Evolutionary conservation across 2,797 vertebrate genomes (phyloP).

Genomic region (Bovichtus diacanthus): DNA sequence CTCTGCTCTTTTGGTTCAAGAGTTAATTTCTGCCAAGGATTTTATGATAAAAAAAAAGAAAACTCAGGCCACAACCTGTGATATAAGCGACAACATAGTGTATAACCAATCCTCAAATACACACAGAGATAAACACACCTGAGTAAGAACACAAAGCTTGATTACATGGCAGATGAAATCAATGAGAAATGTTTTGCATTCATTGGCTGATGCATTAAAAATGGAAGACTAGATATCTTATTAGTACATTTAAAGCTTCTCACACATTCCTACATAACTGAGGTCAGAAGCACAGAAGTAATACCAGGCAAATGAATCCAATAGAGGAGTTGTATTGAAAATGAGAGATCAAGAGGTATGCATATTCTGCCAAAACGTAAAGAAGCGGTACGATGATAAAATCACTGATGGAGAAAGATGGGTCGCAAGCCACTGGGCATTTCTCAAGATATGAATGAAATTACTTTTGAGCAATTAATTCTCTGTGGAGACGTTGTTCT

Average conservation of each 20-base stretch:
- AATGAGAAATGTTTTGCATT: constrained; percentile 56
- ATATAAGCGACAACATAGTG: neutral
- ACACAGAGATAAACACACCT: neutral
- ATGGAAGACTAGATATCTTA: constrained; percentile 57
- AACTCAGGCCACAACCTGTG: neutral
- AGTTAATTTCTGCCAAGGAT: neutral
- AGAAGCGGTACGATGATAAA: constrained; percentile 44
- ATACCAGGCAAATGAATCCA: constrained; percentile 61
- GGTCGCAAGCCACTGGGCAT: constrained; percentile 37
- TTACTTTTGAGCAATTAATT: constrained; percentile 62
- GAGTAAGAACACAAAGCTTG: constrained; percentile 7
- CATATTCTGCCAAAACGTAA: constrained; percentile 24
- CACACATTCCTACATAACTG: constrained; percentile 55
- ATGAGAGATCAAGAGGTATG: constrained; percentile 17
- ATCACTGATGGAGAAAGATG: constrained; percentile 38
- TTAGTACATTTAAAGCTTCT: constrained; percentile 64
- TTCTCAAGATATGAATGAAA: constrained; percentile 45
- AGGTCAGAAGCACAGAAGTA: constrained; percentile 56
- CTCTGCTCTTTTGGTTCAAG: neutral
- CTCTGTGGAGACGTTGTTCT: constrained; percentile 45
- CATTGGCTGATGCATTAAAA: constrained; percentile 54
- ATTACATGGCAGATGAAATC: constrained; percentile 47
- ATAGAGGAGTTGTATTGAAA: constrained; percentile 35
- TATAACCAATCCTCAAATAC: neutral
- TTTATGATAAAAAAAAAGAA: neutral